phyloP scores from a whole-genome alignment of 2,797 vertebrate species.

The Myripristis murdjan region DNA sequence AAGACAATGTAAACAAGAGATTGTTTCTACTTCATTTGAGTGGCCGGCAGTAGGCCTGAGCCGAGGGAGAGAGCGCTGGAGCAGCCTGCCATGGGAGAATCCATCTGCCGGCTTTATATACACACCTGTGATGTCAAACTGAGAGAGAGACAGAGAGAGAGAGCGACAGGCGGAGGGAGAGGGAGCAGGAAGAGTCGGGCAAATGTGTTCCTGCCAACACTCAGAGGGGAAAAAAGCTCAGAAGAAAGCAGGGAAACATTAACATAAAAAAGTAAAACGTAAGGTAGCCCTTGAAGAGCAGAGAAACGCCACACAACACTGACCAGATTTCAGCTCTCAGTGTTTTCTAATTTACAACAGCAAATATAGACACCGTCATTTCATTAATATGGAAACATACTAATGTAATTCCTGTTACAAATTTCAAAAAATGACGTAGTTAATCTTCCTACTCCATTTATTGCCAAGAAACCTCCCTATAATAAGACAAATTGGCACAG shows the following conservation, averaged over 20 bases:
- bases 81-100: conserved; percentile 81
- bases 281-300: background rate
- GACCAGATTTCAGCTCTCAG: background rate
- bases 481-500: conserved; percentile 58
- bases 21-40: conserved; percentile 83
- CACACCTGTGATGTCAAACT: conserved; percentile 85
- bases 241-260: background rate
- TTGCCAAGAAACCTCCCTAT: conserved; percentile 51
- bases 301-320: background rate
- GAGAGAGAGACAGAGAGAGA: conserved; percentile 42
- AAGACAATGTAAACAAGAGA: conserved; percentile 81
- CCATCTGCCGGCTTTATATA: conserved; percentile 86
- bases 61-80: conserved; percentile 45
- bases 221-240: background rate
- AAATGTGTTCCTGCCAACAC: conserved; percentile 35
- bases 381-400: conserved; percentile 1
- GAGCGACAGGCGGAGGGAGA: conserved; percentile 16
- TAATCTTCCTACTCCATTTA: conserved; percentile 60
- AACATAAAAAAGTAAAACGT: background rate
- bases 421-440: conserved; percentile 60
- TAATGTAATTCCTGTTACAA: background rate
- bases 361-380: background rate
- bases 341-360: background rate
- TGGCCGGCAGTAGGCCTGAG: conserved; percentile 46
- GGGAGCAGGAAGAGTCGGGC: conserved; percentile 17